Conservation (phyloP, 2,888 invertebrate species). For the Lordiphosa andalusiaca region DNA sequence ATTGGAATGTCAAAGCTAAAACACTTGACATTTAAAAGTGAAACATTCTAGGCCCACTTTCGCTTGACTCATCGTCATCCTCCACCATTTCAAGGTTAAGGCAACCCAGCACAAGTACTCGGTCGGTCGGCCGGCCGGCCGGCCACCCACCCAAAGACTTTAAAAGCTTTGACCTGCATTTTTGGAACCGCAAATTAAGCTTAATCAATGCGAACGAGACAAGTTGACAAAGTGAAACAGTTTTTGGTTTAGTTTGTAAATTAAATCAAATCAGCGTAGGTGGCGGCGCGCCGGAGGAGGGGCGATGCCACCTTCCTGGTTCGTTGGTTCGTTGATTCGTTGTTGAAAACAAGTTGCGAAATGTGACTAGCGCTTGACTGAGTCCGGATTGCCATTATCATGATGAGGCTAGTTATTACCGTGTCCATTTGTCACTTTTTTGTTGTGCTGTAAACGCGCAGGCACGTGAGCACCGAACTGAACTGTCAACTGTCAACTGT, state of each 20-base stretch:
- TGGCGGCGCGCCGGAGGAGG: slow-evolving; percentile 3
- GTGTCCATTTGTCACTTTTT: slow-evolving; percentile 25
- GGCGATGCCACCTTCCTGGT: slow-evolving; percentile 45
- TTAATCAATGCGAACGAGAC: slow-evolving; percentile 43
- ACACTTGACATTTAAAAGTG: no score
- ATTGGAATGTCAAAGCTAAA: no score
- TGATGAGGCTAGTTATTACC: neutral
- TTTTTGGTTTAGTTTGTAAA: slow-evolving; percentile 44
- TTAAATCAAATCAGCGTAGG: slow-evolving; percentile 33
- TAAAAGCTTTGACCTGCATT: slow-evolving; percentile 52
- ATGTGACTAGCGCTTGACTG: slow-evolving; percentile 29
- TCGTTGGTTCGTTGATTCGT: slow-evolving; percentile 34
- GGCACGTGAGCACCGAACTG: slow-evolving; percentile 29
- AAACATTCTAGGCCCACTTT: no score
- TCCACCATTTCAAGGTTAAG: slow-evolving; percentile 7
- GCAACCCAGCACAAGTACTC: neutral
- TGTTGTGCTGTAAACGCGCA: slow-evolving; percentile 26
- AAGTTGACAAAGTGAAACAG: slow-evolving; percentile 42
- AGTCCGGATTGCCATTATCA: slow-evolving; percentile 5
- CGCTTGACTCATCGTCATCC: slow-evolving; percentile 1
- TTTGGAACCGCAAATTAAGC: slow-evolving; percentile 37
- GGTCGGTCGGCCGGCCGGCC: no score
- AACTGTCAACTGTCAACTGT: neutral
- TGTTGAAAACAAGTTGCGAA: slow-evolving; percentile 45
- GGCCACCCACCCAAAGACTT: slow-evolving; percentile 25